Evolutionary conservation across 2,113 vertebrate genomes (phyloP), one percentile per base, ranked within the genome.

Genomic region (Sisor rabdophorus): DNA sequence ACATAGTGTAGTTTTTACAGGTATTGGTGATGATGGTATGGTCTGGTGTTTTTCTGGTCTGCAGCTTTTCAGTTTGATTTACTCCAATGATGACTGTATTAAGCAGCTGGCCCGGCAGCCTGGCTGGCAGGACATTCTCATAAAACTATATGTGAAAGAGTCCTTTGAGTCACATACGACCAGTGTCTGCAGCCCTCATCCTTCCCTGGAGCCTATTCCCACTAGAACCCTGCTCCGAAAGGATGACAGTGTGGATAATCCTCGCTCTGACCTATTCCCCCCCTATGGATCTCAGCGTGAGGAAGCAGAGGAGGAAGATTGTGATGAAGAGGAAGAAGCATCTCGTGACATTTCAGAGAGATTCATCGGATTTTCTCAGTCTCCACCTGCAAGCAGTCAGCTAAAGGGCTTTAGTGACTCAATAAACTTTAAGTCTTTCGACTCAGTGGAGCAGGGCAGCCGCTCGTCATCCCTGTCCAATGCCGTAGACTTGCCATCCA

Each of bases 31-130:
- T 72, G 4, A 58, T 11, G 68, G 54, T 65, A 68, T 22, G 15
- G 28, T 11, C n/a, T 30, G 22, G 26, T 53, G 56, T 72, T 16
- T 61, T 54, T 52, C 71, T 10, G 30, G 12, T 20, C 8, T 11
- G 11, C 86, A 98, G 96, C 94, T 98, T 78, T 98, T 98, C 85
- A 88, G 95, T 89, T 88, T 97, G 85, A 96, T 99, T 89, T 91
- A 98, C 3, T 88, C 90, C 0, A 95, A 91, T 73, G 93, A 94
- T 48, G 96, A 98, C 40, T 82, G 93, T 2, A 92, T 96, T 79
- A 95, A 86, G 82, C 93, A 97, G 76, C 88, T 99, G 71, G 93
- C 96, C 0, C 91, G 86, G 61, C 82, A 97, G 84, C 87, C 93
- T 0, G 92, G 96, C 73, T 99, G 97, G 97, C 97, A 99, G 89